phyloP scores from a whole-genome alignment of 37 sponge, comb jelly and placozoan species.

The Petrosia ficiformis region DNA sequence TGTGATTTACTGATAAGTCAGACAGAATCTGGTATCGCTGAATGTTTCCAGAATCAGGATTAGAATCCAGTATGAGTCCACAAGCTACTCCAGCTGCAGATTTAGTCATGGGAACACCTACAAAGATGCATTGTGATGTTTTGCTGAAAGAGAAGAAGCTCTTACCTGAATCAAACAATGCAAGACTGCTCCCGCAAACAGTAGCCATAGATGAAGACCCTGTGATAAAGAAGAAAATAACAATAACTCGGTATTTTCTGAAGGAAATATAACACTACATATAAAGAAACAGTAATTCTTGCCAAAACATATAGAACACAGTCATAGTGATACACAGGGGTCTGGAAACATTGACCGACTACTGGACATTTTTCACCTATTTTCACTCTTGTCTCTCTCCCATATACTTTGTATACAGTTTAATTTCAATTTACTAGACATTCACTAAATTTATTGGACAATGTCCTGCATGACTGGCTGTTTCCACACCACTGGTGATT shows the following conservation, averaged over 20 bases:
- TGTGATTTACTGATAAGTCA: constrained; percentile 27
- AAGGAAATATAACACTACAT: not conserved
- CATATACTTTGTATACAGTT: too few relatives aligned
- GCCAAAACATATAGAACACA: too few relatives aligned
- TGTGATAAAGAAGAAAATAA: constrained; percentile 3
- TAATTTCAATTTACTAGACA: too few relatives aligned
- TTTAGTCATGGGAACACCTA: constrained; percentile 65
- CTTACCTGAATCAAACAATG: constrained; percentile 79
- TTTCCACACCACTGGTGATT: not conserved
- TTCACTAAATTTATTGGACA: too few relatives aligned
- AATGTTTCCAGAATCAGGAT: not conserved
- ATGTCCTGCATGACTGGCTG: too few relatives aligned
- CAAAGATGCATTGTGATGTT: not conserved
- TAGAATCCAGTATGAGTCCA: constrained; percentile 52
- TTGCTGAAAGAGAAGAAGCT: not conserved
- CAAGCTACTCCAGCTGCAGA: constrained; percentile 79
- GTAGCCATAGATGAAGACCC: constrained; percentile 88
- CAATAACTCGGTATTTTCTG: not conserved
- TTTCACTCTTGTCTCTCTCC: too few relatives aligned
- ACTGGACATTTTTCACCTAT: too few relatives aligned
- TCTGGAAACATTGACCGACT: not conserved
- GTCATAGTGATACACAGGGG: too few relatives aligned
- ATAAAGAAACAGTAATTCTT: not conserved
- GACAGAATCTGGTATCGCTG: constrained; percentile 53
- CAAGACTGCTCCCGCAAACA: constrained; percentile 79